A percentile compares a stretch with the other conserved stretches of the same genome.
Conservation (phyloP, 64 coral and sea anemone genomes). For the Anthopleura sola region DNA sequence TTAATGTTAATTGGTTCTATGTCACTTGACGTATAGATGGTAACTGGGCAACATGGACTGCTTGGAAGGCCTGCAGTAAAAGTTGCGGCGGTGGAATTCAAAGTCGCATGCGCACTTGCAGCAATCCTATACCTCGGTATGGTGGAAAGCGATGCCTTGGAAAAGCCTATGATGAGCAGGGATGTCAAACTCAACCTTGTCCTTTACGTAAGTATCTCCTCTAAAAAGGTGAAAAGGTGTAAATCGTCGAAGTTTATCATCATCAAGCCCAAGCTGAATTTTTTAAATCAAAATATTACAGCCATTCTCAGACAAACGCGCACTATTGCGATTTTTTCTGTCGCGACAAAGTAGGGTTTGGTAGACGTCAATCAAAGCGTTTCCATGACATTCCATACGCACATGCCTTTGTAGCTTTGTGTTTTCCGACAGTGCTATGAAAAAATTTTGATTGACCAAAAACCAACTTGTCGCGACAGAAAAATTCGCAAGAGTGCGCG, state of each 20-base stretch:
- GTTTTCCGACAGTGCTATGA: no score
- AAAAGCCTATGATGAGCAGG: not conserved
- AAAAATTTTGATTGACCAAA: no score
- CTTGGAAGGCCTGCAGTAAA: slow-evolving; percentile 27
- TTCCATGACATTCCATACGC: no score
- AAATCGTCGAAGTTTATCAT: not conserved
- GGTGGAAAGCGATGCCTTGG: slow-evolving; percentile 16
- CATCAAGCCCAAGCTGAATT: no score
- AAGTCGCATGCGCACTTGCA: slow-evolving; percentile 17
- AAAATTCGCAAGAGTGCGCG: no score
- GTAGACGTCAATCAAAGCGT: no score
- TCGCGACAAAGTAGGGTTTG: no score
- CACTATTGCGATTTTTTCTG: no score
- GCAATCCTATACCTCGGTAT: slow-evolving; percentile 26
- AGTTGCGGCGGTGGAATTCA: slow-evolving; percentile 33
- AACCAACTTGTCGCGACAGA: no score
- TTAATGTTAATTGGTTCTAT: not conserved
- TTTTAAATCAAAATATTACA: no score
- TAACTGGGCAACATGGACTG: not conserved
- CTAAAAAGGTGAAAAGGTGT: not conserved
- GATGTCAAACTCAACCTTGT: slow-evolving; percentile 16
- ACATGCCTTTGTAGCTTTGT: no score
- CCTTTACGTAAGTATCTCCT: slow-evolving; percentile 6
- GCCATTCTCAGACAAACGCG: no score
- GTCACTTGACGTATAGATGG: not conserved